Conservation (phyloP, 2,797 vertebrate species). For the Lithobates pipiens region DNA sequence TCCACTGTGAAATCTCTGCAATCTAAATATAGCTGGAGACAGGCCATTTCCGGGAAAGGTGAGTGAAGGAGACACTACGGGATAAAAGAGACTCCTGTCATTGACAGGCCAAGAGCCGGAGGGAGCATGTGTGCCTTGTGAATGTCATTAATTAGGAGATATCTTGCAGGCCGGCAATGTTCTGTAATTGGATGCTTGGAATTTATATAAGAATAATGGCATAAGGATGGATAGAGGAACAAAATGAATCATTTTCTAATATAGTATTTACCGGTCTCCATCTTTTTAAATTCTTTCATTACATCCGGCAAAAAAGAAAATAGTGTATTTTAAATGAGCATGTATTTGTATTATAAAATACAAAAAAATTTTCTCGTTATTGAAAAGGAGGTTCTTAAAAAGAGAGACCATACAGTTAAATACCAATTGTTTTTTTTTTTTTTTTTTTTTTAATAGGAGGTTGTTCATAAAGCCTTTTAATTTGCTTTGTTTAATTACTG, state of each 20-base stretch:
- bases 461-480: no score
- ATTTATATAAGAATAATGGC: background rate
- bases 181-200: conserved; percentile 15
- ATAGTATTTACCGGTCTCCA: no score
- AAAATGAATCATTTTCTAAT: background rate
- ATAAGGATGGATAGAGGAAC: background rate
- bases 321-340: no score
- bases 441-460: no score
- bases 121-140: background rate
- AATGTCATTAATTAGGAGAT: conserved; percentile 12
- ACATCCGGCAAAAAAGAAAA: no score
- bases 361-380: no score
- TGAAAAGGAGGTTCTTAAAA: no score
- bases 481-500: no score
- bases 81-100: background rate
- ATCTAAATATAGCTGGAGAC: background rate
- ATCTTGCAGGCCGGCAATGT: background rate
- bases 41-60: background rate
- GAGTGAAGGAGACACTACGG: conserved; percentile 1
- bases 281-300: no score
- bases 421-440: no score
- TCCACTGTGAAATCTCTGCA: background rate
- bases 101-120: background rate
- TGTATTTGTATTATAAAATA: no score
- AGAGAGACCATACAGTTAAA: no score